Percentiles rank a stretch among this genome's conserved stretches.
These are phyloP conservation scores for Nyctibius bracteatus DNA, from an alignment of 2,113 vertebrate genomes.

Conservation along the genomic window DNA sequence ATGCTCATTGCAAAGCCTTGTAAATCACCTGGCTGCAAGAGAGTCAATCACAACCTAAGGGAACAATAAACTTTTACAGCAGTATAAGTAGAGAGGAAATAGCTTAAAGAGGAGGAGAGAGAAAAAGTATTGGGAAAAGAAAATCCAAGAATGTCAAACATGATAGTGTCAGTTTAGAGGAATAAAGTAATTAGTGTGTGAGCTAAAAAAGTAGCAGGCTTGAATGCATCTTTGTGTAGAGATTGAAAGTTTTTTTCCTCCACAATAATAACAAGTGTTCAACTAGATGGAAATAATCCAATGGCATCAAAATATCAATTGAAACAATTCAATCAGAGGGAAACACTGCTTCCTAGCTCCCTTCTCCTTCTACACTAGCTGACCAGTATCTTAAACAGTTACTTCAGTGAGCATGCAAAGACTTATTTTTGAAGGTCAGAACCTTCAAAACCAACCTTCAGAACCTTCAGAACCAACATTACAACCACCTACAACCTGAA, in stretches of 20 bases:
- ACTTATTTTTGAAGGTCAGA: not conserved
- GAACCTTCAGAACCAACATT: no score
- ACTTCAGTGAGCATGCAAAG: not conserved
- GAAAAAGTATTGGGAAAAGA: not conserved
- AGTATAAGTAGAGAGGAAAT: not conserved
- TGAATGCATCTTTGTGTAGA: not conserved
- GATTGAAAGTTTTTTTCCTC: not conserved
- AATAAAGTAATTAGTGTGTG: not conserved
- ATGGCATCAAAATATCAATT: not conserved
- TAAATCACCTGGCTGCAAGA: constrained; percentile 3
- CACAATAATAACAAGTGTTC: not conserved
- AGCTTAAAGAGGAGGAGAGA: not conserved
- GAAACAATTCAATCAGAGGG: not conserved
- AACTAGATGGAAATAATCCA: not conserved
- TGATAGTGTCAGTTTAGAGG: not conserved
- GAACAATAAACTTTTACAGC: not conserved
- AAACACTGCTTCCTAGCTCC: not conserved
- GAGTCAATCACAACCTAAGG: not conserved
- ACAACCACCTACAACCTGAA: not conserved
- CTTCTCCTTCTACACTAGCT: not conserved
- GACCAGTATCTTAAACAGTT: not conserved
- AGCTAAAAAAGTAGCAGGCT: not conserved
- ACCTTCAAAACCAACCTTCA: no score
- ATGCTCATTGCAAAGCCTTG: not conserved
- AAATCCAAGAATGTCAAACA: not conserved